Percentiles rank a stretch among this genome's conserved stretches.
phyloP scores from a whole-genome alignment of 2,888 invertebrate genomes.

The Anarsia innoxiella region DNA sequence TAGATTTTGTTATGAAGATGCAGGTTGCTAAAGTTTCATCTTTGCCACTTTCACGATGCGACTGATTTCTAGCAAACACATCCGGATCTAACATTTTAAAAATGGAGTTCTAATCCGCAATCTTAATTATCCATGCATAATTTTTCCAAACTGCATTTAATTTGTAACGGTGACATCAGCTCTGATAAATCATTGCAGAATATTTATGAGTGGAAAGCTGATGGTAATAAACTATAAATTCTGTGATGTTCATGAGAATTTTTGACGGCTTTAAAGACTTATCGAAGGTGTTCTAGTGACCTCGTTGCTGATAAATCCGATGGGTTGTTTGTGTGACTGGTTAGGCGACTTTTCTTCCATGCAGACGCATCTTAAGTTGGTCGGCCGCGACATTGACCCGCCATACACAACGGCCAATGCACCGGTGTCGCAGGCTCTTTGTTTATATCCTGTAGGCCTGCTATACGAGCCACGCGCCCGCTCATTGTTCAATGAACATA shows the following conservation, averaged over 20 bases:
- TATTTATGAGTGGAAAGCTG: slow-evolving; percentile 17
- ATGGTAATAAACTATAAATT: background rate
- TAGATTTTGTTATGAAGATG: background rate
- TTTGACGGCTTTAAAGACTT: no score
- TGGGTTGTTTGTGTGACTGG: slow-evolving; percentile 39
- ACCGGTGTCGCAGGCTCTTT: slow-evolving; percentile 70
- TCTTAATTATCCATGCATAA: slow-evolving; percentile 15
- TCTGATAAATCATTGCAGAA: slow-evolving; percentile 7
- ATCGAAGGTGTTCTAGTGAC: slow-evolving; percentile 48
- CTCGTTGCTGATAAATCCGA: slow-evolving; percentile 54
- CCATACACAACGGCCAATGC: slow-evolving; percentile 67
- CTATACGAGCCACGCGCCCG: slow-evolving; percentile 25
- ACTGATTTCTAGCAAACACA: slow-evolving; percentile 51
- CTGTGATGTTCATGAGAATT: background rate
- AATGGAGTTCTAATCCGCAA: slow-evolving; percentile 20
- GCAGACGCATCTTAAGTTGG: slow-evolving; percentile 56
- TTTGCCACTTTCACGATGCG: slow-evolving; percentile 61
- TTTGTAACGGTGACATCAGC: slow-evolving; percentile 17
- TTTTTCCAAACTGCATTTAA: slow-evolving; percentile 17
- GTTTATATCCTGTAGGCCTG: slow-evolving; percentile 63
- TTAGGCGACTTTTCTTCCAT: slow-evolving; percentile 54
- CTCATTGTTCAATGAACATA: slow-evolving; percentile 29
- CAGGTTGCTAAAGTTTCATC: slow-evolving; percentile 23
- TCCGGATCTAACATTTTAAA: slow-evolving; percentile 36
- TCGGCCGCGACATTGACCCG: slow-evolving; percentile 70